Base-by-base conservation (phyloP, 2,797 vertebrate genomes). In the Parotocinclus haroldoi region DNA sequence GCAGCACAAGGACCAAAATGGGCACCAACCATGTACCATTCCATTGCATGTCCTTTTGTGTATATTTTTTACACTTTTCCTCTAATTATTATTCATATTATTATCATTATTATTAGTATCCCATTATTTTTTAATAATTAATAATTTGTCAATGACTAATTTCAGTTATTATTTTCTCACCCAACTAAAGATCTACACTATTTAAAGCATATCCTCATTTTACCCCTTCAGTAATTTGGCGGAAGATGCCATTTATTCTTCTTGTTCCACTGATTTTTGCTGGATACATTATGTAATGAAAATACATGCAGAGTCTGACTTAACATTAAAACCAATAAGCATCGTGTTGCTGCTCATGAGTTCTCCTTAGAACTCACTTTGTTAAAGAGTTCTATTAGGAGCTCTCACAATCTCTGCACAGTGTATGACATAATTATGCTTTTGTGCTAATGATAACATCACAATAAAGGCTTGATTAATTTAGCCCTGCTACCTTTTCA, bases 251-350 rank as follows among this genome's bases (percentile, higher is more conserved):
- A n/a, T 75, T 73, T 71, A 18, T 63, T 70, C 51, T 65, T 71
- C 63, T 52, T 53, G 51, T 62, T 66, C 50, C 13, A 55, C 52
- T 36, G 58, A 66, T 53, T 75, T 27, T 71, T 73, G 58, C 69
- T 76, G 64, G 60, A 70, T 70, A 73, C 71, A 67, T 71, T 51
- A 71, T 71, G 73, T 76, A 80, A 80, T 78, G 76, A 80, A 73
- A 74, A 78, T 74, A 73, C 79, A 78, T 75, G 76, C 78, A 45
- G 48, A 57, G 45, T 78, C 71, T 76, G 78, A 78, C 78, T 81
- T 71, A 61, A 70, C 76, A 81, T 81, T 77, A 81, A 78, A 72
- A 80, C 74, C 76, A 78, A 74, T 81, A 76, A 81, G 67, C 65
- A 67, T 78, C 73, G 76, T 66, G 68, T 66, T 36, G 57, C 58